These are phyloP conservation scores for Lytechinus pictus DNA, from an alignment of 35 echinoderm and acorn worm genomes.

Conservation along the genomic window DNA sequence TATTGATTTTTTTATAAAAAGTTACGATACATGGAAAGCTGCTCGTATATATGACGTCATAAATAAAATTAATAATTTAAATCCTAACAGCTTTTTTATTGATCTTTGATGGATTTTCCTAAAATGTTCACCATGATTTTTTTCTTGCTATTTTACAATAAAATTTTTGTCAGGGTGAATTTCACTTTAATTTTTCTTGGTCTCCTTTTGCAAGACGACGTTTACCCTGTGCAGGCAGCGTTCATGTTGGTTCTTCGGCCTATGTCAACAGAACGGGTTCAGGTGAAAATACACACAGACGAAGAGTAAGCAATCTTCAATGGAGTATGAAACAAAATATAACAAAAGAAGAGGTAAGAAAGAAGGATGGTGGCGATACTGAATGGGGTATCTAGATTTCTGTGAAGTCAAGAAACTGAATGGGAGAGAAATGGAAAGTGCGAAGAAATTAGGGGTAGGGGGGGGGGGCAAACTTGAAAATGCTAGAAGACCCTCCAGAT, in stretches of 20 bases:
- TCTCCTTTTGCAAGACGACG: neutral
- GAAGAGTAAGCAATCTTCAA: neutral
- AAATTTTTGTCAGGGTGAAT: too few species aligned
- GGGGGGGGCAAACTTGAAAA: neutral
- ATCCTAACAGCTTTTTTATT: too few species aligned
- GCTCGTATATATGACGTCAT: too few species aligned
- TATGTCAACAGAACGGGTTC: neutral
- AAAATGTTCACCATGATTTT: too few species aligned
- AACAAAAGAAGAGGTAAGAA: neutral
- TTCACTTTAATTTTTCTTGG: neutral
- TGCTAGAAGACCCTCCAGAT: too few species aligned
- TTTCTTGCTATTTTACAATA: too few species aligned
- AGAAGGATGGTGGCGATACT: neutral
- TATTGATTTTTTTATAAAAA: too few species aligned
- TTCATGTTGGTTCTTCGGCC: neutral
- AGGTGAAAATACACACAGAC: neutral
- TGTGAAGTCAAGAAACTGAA: neutral
- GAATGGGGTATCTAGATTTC: neutral
- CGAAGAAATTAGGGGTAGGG: neutral
- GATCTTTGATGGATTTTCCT: too few species aligned
- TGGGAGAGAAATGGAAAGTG: neutral
- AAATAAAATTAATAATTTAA: too few species aligned
- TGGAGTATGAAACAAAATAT: constrained; percentile 13
- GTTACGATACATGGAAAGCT: too few species aligned
- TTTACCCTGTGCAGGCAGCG: neutral